Evolutionary conservation across 1,140 invertebrate genomes (phyloP), one percentile per base, ranked within the genome.

Genomic region (Neodiprion virginianus): DNA sequence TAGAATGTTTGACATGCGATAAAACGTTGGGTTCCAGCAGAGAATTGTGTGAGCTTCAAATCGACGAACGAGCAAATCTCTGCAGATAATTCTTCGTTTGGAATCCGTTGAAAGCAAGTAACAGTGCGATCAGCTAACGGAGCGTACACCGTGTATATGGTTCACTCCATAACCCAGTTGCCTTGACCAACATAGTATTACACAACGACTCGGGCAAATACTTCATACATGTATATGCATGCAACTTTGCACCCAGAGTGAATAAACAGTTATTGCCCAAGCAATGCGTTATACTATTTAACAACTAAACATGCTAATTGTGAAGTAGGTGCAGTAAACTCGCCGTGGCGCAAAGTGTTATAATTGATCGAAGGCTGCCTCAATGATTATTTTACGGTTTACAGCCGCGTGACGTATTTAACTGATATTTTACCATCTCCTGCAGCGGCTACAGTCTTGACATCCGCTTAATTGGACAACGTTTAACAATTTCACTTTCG

Each of bases 111-210:
- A 40, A 3, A 40, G 28, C 28, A 40, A 40, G 5, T 4, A 3
- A 5, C 28, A 40, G 28, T 40, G 28, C 28, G 28, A 40, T 40
- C 28, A 66, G 48, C 10, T 69, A 9, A 0, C 12, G n/a, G 17
- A 14, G 66, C 8, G 67, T 21, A 47, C 12, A 12, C 14, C 61
- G 40, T 68, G 50, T 66, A 65, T 67, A 73, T 76, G 67, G 70
- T 69, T 71, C 72, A 74, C 75, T 78, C 74, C 80, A 76, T 83
- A 84, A 86, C 84, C 81, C 79, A 85, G 84, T 85, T 83, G 82
- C 85, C 85, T 86, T 86, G 85, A 85, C 85, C 85, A 83, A 86
- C 77, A 86, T 87, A 77, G 75, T 23, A 66, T 67, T 69, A 53
- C 73, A 74, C 67, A 68, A 69, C 69, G 73, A 76, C 53, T 61